Evolutionary conservation across 2,888 invertebrate genomes (phyloP).

Genomic region (Tachystola acroxantha): DNA sequence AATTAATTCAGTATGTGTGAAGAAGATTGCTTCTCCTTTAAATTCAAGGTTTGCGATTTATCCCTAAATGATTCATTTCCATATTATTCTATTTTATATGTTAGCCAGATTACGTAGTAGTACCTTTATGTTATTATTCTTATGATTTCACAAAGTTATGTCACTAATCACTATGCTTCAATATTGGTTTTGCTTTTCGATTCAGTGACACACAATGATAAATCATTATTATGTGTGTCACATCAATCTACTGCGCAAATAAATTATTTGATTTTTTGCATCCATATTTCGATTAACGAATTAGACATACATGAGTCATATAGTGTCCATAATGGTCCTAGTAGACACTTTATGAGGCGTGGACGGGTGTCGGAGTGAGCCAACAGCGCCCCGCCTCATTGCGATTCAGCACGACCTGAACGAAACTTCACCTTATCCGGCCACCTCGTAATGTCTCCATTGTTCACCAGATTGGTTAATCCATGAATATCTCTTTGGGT

Average conservation of each 20-base stretch:
- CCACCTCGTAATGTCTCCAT: conserved; percentile 66
- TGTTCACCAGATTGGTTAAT: conserved; percentile 60
- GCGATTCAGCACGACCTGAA: conserved; percentile 60
- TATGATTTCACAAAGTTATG: too few relatives aligned
- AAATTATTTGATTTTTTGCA: conserved; percentile 38
- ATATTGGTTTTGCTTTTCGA: too few relatives aligned
- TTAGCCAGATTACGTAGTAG: too few relatives aligned
- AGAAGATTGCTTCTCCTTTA: too few relatives aligned
- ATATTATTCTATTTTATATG: too few relatives aligned
- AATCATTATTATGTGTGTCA: too few relatives aligned
- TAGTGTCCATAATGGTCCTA: conserved; percentile 30
- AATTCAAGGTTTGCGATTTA: too few relatives aligned
- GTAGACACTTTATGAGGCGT: conserved; percentile 40
- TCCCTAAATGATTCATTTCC: too few relatives aligned
- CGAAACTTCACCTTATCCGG: conserved; percentile 66
- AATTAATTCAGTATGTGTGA: too few relatives aligned
- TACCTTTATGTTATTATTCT: too few relatives aligned
- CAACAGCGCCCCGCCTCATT: conserved; percentile 45
- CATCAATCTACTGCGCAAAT: conserved; percentile 37
- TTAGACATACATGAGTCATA: conserved; percentile 48
- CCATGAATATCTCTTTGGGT: conserved; percentile 34
- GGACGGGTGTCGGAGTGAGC: conserved; percentile 18
- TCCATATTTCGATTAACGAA: conserved; percentile 1
- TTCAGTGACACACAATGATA: too few relatives aligned
- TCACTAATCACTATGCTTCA: too few relatives aligned